Base-by-base conservation (phyloP, 1,140 invertebrate genomes). In the Zaprionus inermis region DNA sequence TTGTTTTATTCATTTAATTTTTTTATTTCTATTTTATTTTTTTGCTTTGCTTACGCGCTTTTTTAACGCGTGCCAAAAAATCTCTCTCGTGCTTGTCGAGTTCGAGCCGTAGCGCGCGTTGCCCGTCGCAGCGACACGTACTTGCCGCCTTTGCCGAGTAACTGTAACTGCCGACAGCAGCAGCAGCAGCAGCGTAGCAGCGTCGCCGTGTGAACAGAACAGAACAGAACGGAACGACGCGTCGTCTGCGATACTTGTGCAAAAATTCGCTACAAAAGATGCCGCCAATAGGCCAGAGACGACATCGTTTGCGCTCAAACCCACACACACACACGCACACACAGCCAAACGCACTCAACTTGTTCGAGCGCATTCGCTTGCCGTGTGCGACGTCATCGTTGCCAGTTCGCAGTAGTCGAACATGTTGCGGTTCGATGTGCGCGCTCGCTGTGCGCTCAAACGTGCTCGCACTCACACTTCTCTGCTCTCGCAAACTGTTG, bases 401-500 rank as follows among this genome's bases (percentile, higher is more conserved):
- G 54, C 28, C 49, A 24, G 41, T 34, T 38, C 22, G 70, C n/a
- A 12, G 18, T 28, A 5, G 3, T 28, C 60, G 18, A 77, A 79
- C 78, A 75, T 78, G 75, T 78, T 78, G 44, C 52, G 24, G 73
- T n/a, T 72, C 60, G 54, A n/a, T 34, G 30, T 14, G 41, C 52
- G 32, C 3, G 12, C n/a, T 28, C 24, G 24, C 14, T 28, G 56
- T 65, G 44, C 55, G 20, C 67, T 71, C 72, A 65, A 71, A 59
- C 59, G 9, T 6, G 24, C 20, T 38, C n/a, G 1, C 10, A 2
- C 24, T 14, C 49, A 44, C 51, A 30, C 30, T 58, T 34, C 52
- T 49, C 24, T 28, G 60, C 67, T 79, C 78, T 63, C 74, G 58
- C 72, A 72, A 86, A 86, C 83, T 86, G 83, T 86, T 86, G 83